Percentiles rank a stretch among this genome's conserved stretches.
Conservation (phyloP, 2,797 vertebrate species). For the Tinamus major region DNA sequence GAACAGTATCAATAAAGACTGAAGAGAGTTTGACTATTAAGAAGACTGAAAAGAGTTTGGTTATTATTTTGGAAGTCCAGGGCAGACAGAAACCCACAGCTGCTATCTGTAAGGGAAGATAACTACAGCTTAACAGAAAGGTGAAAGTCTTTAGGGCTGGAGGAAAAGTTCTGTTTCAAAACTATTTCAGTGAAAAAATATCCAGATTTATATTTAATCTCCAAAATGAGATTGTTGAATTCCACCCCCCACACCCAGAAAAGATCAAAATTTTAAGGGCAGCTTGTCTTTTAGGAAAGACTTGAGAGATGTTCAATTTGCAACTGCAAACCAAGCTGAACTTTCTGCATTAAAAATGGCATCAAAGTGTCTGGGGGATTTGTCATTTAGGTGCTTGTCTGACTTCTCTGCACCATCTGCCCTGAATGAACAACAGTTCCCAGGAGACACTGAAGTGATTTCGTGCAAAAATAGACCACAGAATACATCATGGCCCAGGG, state of each 20-base stretch:
- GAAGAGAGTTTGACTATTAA: background rate
- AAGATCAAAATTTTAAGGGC: background rate
- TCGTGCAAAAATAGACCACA: slow-evolving; percentile 9
- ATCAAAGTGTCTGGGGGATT: slow-evolving; percentile 13
- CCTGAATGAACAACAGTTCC: background rate
- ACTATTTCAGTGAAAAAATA: slow-evolving; percentile 1
- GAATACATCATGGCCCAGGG: background rate
- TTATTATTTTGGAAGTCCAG: background rate
- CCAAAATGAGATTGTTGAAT: background rate
- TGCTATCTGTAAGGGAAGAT: background rate
- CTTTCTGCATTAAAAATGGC: background rate
- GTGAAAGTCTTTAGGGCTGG: background rate
- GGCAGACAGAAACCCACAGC: background rate
- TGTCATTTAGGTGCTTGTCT: background rate
- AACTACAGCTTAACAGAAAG: background rate
- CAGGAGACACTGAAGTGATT: slow-evolving; percentile 5
- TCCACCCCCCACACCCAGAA: background rate
- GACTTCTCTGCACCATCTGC: background rate
- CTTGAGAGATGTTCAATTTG: background rate
- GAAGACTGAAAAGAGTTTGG: background rate
- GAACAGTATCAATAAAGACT: background rate
- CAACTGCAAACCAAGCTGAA: slow-evolving; percentile 1
- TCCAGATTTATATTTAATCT: background rate
- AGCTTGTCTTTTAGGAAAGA: background rate
- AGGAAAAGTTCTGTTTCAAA: background rate